Evolutionary conservation across 2,113 vertebrate species (phyloP).

Genomic region (Siphamia tubifer): DNA sequence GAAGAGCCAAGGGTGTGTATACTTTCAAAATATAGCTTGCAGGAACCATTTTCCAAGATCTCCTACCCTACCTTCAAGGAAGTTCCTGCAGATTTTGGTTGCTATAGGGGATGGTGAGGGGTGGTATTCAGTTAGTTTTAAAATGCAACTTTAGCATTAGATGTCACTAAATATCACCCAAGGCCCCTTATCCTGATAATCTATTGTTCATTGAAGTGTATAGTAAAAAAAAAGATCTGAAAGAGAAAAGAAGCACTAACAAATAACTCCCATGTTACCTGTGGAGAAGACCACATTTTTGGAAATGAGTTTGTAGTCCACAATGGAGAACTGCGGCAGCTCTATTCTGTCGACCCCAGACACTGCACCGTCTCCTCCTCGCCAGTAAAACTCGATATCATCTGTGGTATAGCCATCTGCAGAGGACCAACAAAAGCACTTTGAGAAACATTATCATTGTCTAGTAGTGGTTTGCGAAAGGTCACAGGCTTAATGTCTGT

Average conservation of each 20-base stretch:
- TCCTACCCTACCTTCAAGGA: too few species aligned
- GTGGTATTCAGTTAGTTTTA: too few species aligned
- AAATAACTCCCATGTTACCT: constrained; percentile 76
- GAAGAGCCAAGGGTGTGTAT: too few species aligned
- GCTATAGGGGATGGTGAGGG: too few species aligned
- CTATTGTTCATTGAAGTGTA: not conserved
- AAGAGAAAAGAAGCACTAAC: not conserved
- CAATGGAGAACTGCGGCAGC: constrained; percentile 97
- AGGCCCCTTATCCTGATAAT: not conserved
- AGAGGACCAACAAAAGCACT: constrained; percentile 36
- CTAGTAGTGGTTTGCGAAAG: not conserved
- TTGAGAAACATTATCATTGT: constrained; percentile 16
- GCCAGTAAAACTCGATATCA: constrained; percentile 99
- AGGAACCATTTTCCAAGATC: too few species aligned
- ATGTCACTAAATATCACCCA: too few species aligned
- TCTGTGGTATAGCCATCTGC: constrained; percentile 98
- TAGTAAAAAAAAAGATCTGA: not conserved
- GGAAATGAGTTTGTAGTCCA: constrained; percentile 97
- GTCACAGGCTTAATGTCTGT: not conserved
- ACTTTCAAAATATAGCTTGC: too few species aligned
- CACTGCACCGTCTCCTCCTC: constrained; percentile 93
- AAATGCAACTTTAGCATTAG: too few species aligned
- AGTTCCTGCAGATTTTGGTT: too few species aligned
- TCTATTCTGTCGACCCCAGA: constrained; percentile 97
- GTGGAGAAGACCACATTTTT: constrained; percentile 98